Evolutionary conservation across 2,888 invertebrate species (phyloP).

Genomic region (Leucophora obtusa): DNA sequence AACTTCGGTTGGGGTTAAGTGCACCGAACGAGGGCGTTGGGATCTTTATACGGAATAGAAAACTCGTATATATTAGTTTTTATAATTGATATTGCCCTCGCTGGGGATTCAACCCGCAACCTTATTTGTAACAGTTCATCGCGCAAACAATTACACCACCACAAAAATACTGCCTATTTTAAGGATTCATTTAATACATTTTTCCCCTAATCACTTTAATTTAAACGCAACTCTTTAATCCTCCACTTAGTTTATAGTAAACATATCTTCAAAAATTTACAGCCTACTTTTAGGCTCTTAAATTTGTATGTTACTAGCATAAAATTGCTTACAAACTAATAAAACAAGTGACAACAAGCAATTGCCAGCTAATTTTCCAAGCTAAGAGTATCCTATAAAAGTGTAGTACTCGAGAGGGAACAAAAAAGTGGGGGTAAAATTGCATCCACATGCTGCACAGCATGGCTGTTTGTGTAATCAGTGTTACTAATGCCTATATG

Average conservation of each 20-base stretch:
- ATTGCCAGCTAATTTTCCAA: slow-evolving; percentile 32
- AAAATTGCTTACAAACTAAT: slow-evolving; percentile 20
- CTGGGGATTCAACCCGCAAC: no score
- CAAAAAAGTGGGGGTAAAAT: neutral
- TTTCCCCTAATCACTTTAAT: neutral
- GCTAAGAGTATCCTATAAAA: slow-evolving; percentile 13
- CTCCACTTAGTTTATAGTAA: neutral
- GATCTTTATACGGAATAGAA: no score
- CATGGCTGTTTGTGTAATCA: slow-evolving; percentile 8
- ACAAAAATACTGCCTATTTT: no score
- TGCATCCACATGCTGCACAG: neutral
- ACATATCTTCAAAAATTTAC: slow-evolving; percentile 9
- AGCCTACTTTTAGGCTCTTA: slow-evolving; percentile 27
- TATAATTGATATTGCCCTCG: no score
- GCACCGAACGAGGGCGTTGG: no score
- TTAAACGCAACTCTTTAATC: neutral
- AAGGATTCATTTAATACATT: neutral
- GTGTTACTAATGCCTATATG: slow-evolving; percentile 19
- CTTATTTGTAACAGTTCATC: no score
- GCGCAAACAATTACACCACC: no score
- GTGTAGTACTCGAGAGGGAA: slow-evolving; percentile 1
- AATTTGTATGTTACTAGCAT: neutral
- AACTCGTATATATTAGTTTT: no score
- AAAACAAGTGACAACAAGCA: slow-evolving; percentile 35
- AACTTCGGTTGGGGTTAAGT: no score